Evolutionary conservation across 1,140 invertebrate species (phyloP), one percentile per base, ranked within the genome.

Genomic region (Monochamus saltuarius): DNA sequence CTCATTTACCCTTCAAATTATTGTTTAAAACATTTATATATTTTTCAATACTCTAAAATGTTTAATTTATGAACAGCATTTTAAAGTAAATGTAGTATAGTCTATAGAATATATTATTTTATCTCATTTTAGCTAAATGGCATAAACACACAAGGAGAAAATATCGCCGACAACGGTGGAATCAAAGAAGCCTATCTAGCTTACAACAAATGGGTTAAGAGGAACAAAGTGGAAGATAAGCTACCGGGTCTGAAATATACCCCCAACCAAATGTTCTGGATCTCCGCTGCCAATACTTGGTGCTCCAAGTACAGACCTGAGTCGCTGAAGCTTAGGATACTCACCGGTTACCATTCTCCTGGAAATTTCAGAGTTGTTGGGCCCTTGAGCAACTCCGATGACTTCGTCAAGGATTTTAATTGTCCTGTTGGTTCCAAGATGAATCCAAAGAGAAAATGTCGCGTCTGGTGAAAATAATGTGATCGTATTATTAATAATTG

Each of bases 381-480:
- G 4, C 91, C 94, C 0, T 77, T 97, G 13, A 91, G 92, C 35
- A 98, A 98, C 75, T 89, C 91, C 79, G 82, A 87, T 47, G 89
- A 95, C 55, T 98, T 98, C 78, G 81, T 91, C 0, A 77, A 82
- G 55, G 92, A 95, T 75, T 98, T 95, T 78, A 86, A 89, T 45
- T 98, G 95, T 77, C 88, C 90, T 0, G 55, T 80, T 0, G 88
- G 87, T 1, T 87, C 89, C 0, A 84, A 82, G 29, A 95, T 97
- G 92, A 97, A 97, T 77, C 93, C 94, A 1, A 69, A 75, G 11
- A 82, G 92, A 0, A 97, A 96, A 75, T 98, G 95, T 79, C 81
- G 83, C 72, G 86, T 91, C 11, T 91, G 89, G 89, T 91, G 87
- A 79, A 59, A 22, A 6, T 52, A 35, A 14, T 53, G 11, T 29